phyloP scores from a whole-genome alignment of 2,797 vertebrate species.

The Mareca penelope region DNA sequence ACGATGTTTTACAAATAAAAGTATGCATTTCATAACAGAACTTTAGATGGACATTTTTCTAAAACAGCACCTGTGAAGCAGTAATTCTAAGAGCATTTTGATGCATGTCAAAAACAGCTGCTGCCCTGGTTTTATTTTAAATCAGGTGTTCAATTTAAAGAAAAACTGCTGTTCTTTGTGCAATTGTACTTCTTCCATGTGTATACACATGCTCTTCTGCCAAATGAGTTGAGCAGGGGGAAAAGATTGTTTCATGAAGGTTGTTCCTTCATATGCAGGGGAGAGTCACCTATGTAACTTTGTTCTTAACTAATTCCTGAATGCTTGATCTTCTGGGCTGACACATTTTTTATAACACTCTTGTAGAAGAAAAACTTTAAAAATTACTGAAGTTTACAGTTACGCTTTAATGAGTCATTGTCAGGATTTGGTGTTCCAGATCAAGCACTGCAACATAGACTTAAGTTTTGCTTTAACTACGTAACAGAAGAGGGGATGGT shows the following conservation, averaged over 20 bases:
- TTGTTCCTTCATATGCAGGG: background rate
- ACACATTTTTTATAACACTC: background rate
- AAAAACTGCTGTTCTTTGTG: background rate
- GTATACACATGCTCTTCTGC: background rate
- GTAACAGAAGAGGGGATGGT: background rate
- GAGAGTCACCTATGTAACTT: background rate
- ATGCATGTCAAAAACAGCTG: background rate
- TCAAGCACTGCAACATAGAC: background rate
- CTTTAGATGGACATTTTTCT: background rate
- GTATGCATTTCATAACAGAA: background rate
- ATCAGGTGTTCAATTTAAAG: background rate
- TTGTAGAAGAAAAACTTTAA: background rate
- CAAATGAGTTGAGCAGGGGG: background rate
- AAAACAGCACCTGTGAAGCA: background rate
- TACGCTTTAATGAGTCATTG: background rate
- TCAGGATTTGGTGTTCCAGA: background rate
- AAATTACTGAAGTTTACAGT: background rate
- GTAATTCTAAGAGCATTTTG: background rate
- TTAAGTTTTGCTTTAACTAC: background rate
- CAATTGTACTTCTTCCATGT: background rate
- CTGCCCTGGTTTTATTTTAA: background rate
- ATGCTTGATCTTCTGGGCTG: background rate
- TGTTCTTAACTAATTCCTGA: background rate
- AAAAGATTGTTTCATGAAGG: background rate
- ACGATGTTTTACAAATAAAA: background rate